These are phyloP conservation scores for Drosophila busckii DNA, from an alignment of 1,140 invertebrate species.

Conservation along the genomic window DNA sequence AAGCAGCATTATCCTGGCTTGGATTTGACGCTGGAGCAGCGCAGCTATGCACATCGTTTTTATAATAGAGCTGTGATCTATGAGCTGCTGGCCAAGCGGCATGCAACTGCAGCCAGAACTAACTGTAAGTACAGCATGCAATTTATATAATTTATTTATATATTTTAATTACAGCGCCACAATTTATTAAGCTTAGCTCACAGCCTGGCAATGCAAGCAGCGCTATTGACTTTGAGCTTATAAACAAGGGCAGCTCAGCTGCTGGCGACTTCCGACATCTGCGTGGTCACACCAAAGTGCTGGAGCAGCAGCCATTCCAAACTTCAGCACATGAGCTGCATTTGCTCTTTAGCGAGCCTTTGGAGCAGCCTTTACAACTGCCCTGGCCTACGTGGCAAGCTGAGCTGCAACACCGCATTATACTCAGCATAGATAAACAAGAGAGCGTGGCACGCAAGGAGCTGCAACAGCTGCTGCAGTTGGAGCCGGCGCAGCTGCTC, in stretches of 20 bases:
- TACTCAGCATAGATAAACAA: conserved; percentile 80
- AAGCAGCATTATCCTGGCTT: conserved; percentile 13
- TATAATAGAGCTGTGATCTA: conserved; percentile 81
- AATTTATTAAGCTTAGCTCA: conserved; percentile 31
- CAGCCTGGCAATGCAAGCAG: conserved; percentile 34
- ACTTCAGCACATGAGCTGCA: conserved; percentile 69
- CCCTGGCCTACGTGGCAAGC: conserved; percentile 77
- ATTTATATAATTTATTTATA: not conserved
- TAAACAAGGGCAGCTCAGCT: conserved; percentile 29
- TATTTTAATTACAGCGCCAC: conserved; percentile 16
- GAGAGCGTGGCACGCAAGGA: conserved; percentile 80
- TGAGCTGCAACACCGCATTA: conserved; percentile 79
- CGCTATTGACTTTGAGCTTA: conserved; percentile 42
- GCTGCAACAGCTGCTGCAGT: conserved; percentile 73
- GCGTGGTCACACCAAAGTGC: conserved; percentile 35
- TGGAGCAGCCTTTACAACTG: conserved; percentile 45
- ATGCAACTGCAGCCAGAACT: not conserved
- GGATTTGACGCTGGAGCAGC: conserved; percentile 70
- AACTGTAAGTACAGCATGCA: conserved; percentile 23
- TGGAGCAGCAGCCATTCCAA: conserved; percentile 79
- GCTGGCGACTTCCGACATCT: conserved; percentile 30
- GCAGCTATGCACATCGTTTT: conserved; percentile 81
- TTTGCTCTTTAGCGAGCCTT: conserved; percentile 47
- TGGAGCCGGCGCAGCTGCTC: conserved; percentile 16
- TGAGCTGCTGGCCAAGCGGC: conserved; percentile 75